Percentiles rank a stretch among this genome's conserved stretches.
Conservation (phyloP, 2,888 invertebrate species). For the Crocallis elinguaria region DNA sequence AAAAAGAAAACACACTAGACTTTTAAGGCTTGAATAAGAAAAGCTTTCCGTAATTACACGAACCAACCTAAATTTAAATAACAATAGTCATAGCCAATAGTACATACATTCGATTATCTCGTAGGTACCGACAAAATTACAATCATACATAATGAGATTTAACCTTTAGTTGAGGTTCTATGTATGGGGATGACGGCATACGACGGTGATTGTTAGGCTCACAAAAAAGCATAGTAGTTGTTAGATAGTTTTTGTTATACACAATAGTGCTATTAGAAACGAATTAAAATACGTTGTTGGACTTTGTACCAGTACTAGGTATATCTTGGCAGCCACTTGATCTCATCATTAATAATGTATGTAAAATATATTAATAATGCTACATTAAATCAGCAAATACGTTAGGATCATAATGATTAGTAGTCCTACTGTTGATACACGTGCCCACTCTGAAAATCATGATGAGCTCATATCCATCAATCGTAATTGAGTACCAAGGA, state of each 20-base stretch:
- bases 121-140: conserved; percentile 21
- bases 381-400: no score
- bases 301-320: background rate
- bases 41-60: background rate
- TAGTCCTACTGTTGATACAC: no score
- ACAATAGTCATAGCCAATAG: background rate
- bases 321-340: background rate
- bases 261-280: conserved; percentile 42
- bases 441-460: no score
- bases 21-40: no score
- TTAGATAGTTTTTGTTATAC: conserved; percentile 34
- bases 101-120: conserved; percentile 11
- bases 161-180: conserved; percentile 33
- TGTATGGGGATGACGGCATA: conserved; percentile 41
- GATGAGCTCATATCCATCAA: no score
- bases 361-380: no score
- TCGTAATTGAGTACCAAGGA: no score
- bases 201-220: conserved; percentile 37
- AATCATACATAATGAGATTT: conserved; percentile 30
- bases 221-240: conserved; percentile 40
- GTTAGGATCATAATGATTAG: no score
- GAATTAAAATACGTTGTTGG: conserved; percentile 34
- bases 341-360: no score
- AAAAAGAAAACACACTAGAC: no score
- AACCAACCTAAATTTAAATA: background rate